Evolutionary conservation across 2,113 vertebrate species (phyloP).

Genomic region (Myotis lucifugus): DNA sequence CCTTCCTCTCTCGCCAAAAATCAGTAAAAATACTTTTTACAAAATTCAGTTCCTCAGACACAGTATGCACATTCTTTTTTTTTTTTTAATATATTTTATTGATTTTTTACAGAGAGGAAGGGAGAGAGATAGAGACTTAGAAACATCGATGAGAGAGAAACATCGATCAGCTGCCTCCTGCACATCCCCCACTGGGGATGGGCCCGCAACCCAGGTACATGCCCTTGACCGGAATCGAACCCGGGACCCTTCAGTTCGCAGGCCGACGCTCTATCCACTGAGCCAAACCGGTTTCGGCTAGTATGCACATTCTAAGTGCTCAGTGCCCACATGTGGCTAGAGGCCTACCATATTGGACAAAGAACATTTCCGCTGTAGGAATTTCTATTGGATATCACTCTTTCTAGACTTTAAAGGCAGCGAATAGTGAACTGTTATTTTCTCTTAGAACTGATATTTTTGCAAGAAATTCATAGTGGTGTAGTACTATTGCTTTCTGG

Average conservation of each 20-base stretch:
- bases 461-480: background rate
- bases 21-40: background rate
- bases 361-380: background rate
- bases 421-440: background rate
- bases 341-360: background rate
- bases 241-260: no score
- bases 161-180: no score
- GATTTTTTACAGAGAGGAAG: no score
- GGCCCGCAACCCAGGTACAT: no score
- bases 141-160: no score
- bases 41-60: background rate
- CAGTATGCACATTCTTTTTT: background rate
- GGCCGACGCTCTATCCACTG: no score
- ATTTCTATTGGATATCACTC: background rate
- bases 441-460: conserved; percentile 40
- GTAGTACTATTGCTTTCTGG: background rate
- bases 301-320: background rate
- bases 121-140: no score
- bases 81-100: no score
- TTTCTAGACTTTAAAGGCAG: background rate
- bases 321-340: background rate
- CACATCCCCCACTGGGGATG: no score
- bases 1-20: background rate
- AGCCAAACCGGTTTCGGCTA: no score
- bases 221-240: no score